Conservation (phyloP, 1,140 invertebrate species). For the Xylocopa sonorina region DNA sequence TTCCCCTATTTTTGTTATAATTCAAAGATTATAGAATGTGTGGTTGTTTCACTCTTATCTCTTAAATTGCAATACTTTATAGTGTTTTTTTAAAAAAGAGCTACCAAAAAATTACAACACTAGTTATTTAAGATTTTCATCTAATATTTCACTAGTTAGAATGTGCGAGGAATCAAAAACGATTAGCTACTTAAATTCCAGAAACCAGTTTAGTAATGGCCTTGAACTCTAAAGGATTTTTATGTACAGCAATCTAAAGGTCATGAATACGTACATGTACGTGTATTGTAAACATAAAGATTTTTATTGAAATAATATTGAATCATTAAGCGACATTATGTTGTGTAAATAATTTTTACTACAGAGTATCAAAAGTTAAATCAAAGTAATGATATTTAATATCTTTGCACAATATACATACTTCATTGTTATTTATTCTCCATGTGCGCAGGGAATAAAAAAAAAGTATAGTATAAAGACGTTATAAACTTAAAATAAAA, state of each 20-base stretch:
- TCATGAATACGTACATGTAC: not conserved
- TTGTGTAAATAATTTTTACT: not conserved
- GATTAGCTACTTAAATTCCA: not conserved
- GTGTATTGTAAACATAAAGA: not conserved
- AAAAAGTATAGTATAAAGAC: not conserved
- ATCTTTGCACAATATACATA: not conserved
- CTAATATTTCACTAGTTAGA: not conserved
- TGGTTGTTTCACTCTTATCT: too few species aligned
- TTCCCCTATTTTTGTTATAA: too few species aligned
- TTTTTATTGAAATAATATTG: not conserved
- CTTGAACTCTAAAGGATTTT: constrained; percentile 47
- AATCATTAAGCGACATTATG: not conserved
- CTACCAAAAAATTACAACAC: too few species aligned
- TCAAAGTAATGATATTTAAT: not conserved
- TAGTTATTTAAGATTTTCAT: too few species aligned
- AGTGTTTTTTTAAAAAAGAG: too few species aligned
- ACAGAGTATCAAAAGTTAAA: too few species aligned
- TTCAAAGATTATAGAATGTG: too few species aligned
- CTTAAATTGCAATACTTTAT: too few species aligned
- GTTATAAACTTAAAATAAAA: not conserved
- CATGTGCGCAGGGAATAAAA: too few species aligned
- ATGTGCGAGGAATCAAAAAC: not conserved
- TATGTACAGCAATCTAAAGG: not conserved
- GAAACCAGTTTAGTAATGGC: constrained; percentile 53
- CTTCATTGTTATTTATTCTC: too few species aligned